Evolutionary conservation across 2,113 vertebrate species (phyloP).

Genomic region (Trochalopteron elliotii): DNA sequence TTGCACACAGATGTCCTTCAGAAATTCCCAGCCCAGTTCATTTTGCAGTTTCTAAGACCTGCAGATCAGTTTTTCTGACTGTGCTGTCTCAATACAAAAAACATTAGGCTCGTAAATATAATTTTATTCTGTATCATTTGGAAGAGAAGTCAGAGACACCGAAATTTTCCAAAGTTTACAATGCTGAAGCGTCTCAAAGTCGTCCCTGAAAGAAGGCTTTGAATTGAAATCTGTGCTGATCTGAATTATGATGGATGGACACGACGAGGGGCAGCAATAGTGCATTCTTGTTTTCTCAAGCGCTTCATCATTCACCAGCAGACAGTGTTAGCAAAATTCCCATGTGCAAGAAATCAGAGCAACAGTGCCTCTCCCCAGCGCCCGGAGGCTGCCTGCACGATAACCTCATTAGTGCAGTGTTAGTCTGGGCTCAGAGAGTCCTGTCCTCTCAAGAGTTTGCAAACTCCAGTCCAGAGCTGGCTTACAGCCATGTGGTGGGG

Average conservation of each 20-base stretch:
- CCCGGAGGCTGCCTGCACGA: neutral
- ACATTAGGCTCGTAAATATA: neutral
- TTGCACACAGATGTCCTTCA: neutral
- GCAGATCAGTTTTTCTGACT: neutral
- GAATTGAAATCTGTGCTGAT: neutral
- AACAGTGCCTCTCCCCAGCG: neutral
- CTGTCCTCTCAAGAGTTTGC: neutral
- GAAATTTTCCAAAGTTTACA: neutral
- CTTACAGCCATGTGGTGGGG: fast-evolving
- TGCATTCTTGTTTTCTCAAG: slow-evolving; percentile 49
- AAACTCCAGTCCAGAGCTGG: neutral
- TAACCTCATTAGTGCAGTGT: slow-evolving; percentile 18
- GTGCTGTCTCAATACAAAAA: neutral
- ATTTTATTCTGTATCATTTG: neutral
- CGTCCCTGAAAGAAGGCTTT: slow-evolving; percentile 12
- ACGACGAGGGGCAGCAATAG: neutral
- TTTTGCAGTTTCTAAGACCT: neutral
- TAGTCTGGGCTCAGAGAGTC: neutral
- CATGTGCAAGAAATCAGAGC: slow-evolving; percentile 7
- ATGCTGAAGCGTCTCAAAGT: neutral
- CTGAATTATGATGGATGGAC: slow-evolving; percentile 11
- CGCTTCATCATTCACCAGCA: slow-evolving; percentile 33
- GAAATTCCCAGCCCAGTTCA: neutral
- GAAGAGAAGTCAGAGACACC: neutral
- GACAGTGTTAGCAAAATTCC: slow-evolving; percentile 37